Evolutionary conservation across 2,888 invertebrate species (phyloP), one percentile per base, ranked within the genome.

Genomic region (Drosophila diplacantha): DNA sequence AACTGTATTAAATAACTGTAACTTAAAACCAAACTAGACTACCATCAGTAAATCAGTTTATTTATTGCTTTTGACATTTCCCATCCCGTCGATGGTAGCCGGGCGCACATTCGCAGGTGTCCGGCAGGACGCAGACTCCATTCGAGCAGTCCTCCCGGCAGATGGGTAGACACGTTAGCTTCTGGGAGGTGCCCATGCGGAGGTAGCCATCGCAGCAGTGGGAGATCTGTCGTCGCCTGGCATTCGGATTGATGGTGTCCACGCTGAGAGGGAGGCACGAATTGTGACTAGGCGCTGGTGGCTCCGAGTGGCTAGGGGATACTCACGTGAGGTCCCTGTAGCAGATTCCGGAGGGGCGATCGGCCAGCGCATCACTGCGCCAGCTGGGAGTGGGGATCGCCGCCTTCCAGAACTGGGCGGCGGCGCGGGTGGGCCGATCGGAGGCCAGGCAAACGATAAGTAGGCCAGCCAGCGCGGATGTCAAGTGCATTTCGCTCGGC

Each of bases 171-270:
- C 90, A 90, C 59, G 81, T 89, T 4, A 89, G 74, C 74, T 88
- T 83, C 89, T 89, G 83, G 90, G 71, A 24, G 22, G 31, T 7
- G 89, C 88, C 88, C 77, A 91, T 91, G 12, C 91, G 90, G 54
- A 89, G 87, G 87, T 92, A 94, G 29, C 94, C 94, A 0, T 90
- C 89, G 81, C 95, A 95, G 85, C 95, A 95, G 32, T 91, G 90
- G 49, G 92, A 90, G 72, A 93, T 91, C 55, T 91, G 90, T 71
- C 92, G 93, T 67, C 91, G 89, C 20, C 81, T 74, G 6, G 82
- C 32, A 9, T 78, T 72, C 0, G 86, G 85, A 70, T 86, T 71
- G 31, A 37, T 56, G 2, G 78, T 80, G 20, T 76, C 50, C 26
- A 65, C 75, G 6, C 86, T 86, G 57, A 2, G 50, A 68, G 31